phyloP scores from a whole-genome alignment of 2,113 vertebrate species.

The Chaetodon auriga region DNA sequence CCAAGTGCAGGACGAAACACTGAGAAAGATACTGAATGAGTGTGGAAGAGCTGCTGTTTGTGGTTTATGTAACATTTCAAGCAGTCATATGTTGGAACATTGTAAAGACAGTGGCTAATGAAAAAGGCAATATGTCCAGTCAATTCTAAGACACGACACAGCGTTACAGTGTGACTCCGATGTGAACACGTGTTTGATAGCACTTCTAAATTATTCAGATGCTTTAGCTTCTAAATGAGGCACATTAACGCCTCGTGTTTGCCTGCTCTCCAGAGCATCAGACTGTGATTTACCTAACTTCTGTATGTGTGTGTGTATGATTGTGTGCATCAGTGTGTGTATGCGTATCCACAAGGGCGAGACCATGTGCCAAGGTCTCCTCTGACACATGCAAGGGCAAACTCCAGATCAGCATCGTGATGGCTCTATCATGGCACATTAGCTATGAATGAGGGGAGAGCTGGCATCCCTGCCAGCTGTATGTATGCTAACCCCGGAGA shows the following conservation, averaged over 20 bases:
- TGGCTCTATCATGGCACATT: conserved; percentile 69
- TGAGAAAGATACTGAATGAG: too few species aligned
- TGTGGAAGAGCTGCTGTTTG: background rate
- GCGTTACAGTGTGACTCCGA: conserved; percentile 14
- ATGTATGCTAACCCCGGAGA: conserved; percentile 12
- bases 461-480: conserved; percentile 3
- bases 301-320: background rate
- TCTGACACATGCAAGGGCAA: conserved; percentile 47
- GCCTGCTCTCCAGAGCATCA: background rate
- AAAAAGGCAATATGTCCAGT: conserved; percentile 16
- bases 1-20: too few species aligned
- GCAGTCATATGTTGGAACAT: conserved; percentile 2
- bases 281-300: background rate
- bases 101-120: conserved; percentile 28
- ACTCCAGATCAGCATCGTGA: conserved; percentile 53
- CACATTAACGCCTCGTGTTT: conserved; percentile 23
- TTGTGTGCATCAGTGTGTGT: background rate
- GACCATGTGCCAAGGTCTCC: conserved; percentile 31
- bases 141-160: conserved; percentile 38
- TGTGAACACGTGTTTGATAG: background rate
- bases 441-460: conserved; percentile 47
- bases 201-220: conserved; percentile 50
- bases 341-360: conserved; percentile 3
- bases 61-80: conserved; percentile 3
- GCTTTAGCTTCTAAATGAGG: conserved; percentile 46